phyloP scores from a whole-genome alignment of 2,797 vertebrate species.

The Psittacula echo region DNA sequence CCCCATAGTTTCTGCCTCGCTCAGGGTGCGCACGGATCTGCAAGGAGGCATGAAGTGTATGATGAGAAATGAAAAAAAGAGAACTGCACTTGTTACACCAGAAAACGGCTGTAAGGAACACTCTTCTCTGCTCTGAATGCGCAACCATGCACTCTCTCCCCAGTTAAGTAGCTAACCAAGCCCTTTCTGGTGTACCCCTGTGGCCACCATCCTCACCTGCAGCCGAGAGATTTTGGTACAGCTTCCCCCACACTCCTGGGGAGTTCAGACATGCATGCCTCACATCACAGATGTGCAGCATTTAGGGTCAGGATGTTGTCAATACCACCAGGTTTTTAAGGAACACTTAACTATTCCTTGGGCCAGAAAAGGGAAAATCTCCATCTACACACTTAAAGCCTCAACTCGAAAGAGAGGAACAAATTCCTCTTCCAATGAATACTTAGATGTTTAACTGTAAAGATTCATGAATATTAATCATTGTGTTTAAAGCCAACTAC shows the following conservation, averaged over 20 bases:
- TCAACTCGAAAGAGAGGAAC: background rate
- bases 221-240: background rate
- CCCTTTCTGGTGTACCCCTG: background rate
- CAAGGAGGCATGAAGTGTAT: background rate
- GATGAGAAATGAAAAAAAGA: background rate
- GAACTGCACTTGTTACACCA: background rate
- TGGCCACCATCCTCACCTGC: background rate
- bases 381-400: background rate
- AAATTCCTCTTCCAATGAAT: background rate
- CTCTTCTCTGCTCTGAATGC: background rate
- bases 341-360: background rate
- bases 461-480: background rate
- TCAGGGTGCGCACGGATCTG: fast-evolving
- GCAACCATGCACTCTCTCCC: background rate
- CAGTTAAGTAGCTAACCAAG: background rate
- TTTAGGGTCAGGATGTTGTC: background rate
- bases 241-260: background rate
- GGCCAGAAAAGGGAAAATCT: background rate
- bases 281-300: background rate
- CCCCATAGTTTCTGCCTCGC: background rate
- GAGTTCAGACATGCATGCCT: background rate
- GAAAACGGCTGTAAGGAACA: background rate
- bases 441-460: background rate
- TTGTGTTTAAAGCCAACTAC: background rate
- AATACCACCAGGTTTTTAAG: background rate